Conservation (phyloP, 2,888 invertebrate genomes). For the Tenthredo distinguenda region DNA sequence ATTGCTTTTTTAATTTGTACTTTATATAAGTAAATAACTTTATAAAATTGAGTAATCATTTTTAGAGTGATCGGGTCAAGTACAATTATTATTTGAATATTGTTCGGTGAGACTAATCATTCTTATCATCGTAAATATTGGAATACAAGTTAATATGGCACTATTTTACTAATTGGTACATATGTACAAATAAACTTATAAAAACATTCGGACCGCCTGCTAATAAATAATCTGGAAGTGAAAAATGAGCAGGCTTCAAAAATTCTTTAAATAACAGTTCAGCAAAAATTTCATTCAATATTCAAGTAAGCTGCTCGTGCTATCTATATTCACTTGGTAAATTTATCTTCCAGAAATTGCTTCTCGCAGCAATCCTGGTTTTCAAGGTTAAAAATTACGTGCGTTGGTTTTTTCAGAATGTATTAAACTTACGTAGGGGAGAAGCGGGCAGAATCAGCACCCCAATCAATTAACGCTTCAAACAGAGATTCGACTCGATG, state of each 20-base stretch:
- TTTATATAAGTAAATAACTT: constrained; percentile 20
- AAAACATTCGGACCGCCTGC: not conserved
- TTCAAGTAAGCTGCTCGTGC: not conserved
- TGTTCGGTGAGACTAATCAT: not conserved
- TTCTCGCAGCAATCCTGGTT: not conserved
- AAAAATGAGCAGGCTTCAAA: not conserved
- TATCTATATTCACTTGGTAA: not conserved
- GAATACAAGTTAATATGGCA: constrained; percentile 20
- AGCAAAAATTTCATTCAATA: not conserved
- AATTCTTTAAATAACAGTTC: not conserved
- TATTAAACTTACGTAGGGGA: not conserved
- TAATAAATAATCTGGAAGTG: not conserved
- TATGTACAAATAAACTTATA: not conserved
- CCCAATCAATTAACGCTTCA: too few relatives aligned
- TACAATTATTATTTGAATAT: not conserved
- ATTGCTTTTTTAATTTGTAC: constrained; percentile 16
- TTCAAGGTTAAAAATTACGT: not conserved
- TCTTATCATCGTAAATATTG: not conserved
- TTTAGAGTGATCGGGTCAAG: not conserved
- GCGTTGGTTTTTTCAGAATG: not conserved
- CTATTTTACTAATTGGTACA: constrained; percentile 8
- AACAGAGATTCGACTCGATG: too few relatives aligned
- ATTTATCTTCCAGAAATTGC: not conserved
- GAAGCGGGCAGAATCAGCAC: too few relatives aligned
- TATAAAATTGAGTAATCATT: not conserved